phyloP scores from a whole-genome alignment of 1,140 invertebrate species.

The Tetraneura akinire region DNA sequence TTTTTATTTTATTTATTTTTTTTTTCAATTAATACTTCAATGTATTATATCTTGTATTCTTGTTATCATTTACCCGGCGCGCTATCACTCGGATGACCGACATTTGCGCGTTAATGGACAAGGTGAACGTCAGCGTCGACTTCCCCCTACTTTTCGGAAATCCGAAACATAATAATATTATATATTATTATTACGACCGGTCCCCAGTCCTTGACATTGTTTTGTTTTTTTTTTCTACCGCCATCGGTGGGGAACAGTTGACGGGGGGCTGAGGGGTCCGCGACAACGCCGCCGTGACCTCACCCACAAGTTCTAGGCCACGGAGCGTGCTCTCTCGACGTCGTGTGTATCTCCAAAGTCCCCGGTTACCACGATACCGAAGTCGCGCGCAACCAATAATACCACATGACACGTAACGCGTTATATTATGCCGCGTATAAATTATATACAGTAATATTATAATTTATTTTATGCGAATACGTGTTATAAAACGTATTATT shows the following conservation, averaged over 20 bases:
- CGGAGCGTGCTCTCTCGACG: not conserved
- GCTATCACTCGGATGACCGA: not conserved
- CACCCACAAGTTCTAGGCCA: slow-evolving; percentile 15
- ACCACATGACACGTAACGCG: too few species aligned
- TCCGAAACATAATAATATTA: not conserved
- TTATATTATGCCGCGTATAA: too few species aligned
- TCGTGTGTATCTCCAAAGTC: too few species aligned
- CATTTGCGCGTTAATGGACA: not conserved
- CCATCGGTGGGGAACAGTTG: not conserved
- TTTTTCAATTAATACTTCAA: too few species aligned
- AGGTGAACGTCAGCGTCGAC: not conserved
- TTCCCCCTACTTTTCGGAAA: not conserved
- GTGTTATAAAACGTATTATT: too few species aligned
- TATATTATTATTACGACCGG: not conserved
- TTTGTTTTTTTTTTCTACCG: not conserved
- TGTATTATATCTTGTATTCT: too few species aligned
- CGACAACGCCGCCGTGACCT: not conserved
- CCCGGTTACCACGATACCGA: too few species aligned
- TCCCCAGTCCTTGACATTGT: slow-evolving; percentile 27
- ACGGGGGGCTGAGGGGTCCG: not conserved
- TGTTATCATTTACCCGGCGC: too few species aligned
- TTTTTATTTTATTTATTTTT: too few species aligned
- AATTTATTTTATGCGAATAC: too few species aligned
- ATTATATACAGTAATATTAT: too few species aligned
- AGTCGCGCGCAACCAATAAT: too few species aligned